A percentile compares a stretch with the other conserved stretches of the same genome.
Evolutionary conservation across 2,113 vertebrate genomes (phyloP).

Genomic region (Oophaga pumilio): DNA sequence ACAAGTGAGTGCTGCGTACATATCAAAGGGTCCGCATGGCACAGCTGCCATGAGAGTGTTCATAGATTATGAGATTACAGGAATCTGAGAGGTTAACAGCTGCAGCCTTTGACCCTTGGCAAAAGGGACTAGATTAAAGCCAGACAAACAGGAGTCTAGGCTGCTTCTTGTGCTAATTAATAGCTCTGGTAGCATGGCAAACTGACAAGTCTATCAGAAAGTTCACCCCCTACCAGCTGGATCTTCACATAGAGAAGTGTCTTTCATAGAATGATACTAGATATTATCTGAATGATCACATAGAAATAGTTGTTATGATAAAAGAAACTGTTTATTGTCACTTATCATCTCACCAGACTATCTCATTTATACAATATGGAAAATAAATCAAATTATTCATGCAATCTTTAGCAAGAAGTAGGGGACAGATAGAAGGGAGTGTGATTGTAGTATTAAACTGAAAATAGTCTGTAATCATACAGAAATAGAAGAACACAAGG

Average conservation of each 20-base stretch:
- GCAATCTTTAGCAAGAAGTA: too few relatives aligned
- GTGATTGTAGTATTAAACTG: too few relatives aligned
- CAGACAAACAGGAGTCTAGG: constrained; percentile 23
- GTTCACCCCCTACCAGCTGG: background rate
- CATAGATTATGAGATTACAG: constrained; percentile 3
- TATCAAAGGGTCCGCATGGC: background rate
- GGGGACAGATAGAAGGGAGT: too few relatives aligned
- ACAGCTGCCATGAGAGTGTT: background rate
- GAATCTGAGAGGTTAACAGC: constrained; percentile 19
- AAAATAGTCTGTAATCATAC: too few relatives aligned
- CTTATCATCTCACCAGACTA: background rate
- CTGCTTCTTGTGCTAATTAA: background rate
- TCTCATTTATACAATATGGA: too few relatives aligned
- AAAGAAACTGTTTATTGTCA: background rate
- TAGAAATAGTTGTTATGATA: background rate
- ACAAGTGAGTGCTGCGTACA: constrained; percentile 69
- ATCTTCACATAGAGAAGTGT: background rate
- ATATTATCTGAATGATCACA: background rate
- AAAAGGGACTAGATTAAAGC: background rate
- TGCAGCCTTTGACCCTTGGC: background rate
- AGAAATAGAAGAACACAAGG: too few relatives aligned
- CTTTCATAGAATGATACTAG: background rate
- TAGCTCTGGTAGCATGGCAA: background rate
- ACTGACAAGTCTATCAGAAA: background rate
- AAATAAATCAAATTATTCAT: too few relatives aligned